Evolutionary conservation across 2,797 vertebrate species (phyloP).

Genomic region (Myripristis murdjan): DNA sequence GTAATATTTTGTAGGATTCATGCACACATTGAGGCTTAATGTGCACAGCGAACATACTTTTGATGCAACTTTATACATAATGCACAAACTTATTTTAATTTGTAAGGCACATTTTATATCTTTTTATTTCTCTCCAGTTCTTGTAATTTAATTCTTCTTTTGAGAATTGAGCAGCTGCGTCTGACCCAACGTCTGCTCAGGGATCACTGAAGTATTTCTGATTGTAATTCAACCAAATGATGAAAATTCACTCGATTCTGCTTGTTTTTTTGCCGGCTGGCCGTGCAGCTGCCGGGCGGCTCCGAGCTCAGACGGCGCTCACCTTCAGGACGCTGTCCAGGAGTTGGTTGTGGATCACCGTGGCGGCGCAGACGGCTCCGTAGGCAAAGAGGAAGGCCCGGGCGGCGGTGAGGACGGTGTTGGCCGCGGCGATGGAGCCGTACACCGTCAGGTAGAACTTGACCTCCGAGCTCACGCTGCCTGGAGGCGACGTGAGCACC

Average conservation of each 20-base stretch:
- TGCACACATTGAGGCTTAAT: too few relatives aligned
- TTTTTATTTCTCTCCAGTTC: too few relatives aligned
- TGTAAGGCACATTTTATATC: too few relatives aligned
- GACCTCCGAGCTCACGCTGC: conserved; percentile 84
- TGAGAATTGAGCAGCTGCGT: too few relatives aligned
- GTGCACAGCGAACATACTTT: too few relatives aligned
- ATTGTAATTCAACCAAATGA: too few relatives aligned
- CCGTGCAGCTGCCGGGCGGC: not conserved
- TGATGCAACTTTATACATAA: too few relatives aligned
- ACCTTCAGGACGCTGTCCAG: conserved; percentile 91
- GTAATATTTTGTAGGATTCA: too few relatives aligned
- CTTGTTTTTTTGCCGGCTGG: not conserved
- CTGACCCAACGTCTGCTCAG: too few relatives aligned
- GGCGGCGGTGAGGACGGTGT: conserved; percentile 92
- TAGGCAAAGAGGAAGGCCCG: conserved; percentile 94
- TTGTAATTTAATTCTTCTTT: too few relatives aligned
- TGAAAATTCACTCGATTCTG: conserved; percentile 7
- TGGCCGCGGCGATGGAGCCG: conserved; percentile 87
- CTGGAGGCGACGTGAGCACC: not conserved
- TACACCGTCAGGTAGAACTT: conserved; percentile 93
- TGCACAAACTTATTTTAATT: too few relatives aligned
- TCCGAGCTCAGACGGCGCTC: conserved; percentile 18
- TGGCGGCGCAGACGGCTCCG: conserved; percentile 88
- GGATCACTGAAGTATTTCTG: too few relatives aligned
- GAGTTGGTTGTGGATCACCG: conserved; percentile 88